Base-by-base conservation (phyloP, 2,797 vertebrate genomes). In the Iguana delicatissima region DNA sequence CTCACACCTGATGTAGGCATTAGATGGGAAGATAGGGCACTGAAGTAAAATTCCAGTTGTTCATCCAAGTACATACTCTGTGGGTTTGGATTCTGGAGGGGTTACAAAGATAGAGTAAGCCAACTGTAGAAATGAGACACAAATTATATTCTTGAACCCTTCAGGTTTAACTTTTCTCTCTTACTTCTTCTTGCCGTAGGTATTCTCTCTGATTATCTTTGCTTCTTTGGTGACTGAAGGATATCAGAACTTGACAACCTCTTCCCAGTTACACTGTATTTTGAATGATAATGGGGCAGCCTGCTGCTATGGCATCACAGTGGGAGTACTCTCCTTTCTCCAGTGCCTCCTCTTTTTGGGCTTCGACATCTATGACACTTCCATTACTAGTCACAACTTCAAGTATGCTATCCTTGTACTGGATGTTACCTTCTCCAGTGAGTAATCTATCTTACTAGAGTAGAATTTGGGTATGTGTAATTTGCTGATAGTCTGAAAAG, bases 131-230 rank as follows among this genome's bases (percentile, higher is more conserved):
- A 73, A 55, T 80, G 26, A 59, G 55, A 81, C 5, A 77, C 12
- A 57, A 8, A 73, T 72, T 3, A 20, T 88, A 59, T 87, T 12
- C 38, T 52, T 32, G 24, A n/a, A 77, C 9, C 42, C 26, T 80
- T 62, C 20, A 35, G 73, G 10, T 35, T 80, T 87, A 87, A 72
- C n/a, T 64, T 38, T 32, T 59, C 5, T 46, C 50, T 50, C 14
- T 90, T 9, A 6, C 42, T 20, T 52, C 74, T 32, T 83, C 50
- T 79, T 81, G 9, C 16, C 55, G 14, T 92, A 96, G 96, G 85
- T 96, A 87, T 95, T 96, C 80, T 95, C 96, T 46, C 93, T 96
- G 80, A 80, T 95, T 59, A n/a, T 96, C 57, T 96, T 96, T 90
- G 95, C 95, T 22, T 95, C 95, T 38, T 89, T 97, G 89, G 82